Evolutionary conservation across 2,797 vertebrate species (phyloP).

Genomic region (Ataeniobius toweri): DNA sequence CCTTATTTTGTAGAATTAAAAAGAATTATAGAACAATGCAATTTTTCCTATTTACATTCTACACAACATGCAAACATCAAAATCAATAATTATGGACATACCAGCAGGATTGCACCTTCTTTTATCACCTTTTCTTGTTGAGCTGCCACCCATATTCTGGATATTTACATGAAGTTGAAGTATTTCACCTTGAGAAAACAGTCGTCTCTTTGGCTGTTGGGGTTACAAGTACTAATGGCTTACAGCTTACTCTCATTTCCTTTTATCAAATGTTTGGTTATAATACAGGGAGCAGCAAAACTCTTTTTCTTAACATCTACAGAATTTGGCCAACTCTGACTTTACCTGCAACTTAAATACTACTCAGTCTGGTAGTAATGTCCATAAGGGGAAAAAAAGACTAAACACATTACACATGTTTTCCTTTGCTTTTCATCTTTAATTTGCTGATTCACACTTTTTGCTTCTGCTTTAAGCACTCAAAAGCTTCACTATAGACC

Average conservation of each 20-base stretch:
- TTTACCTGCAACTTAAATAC: neutral
- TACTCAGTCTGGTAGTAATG: neutral
- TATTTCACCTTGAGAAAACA: no score
- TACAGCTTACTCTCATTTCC: no score
- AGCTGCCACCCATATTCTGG: no score
- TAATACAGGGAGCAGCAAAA: no score
- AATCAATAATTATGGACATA: neutral
- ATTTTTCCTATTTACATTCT: neutral
- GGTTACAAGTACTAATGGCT: no score
- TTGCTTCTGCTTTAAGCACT: slow-evolving; percentile 10
- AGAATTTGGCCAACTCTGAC: neutral
- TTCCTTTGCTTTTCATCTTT: slow-evolving; percentile 13
- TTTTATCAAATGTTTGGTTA: no score
- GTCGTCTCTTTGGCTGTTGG: no score
- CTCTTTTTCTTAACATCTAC: neutral
- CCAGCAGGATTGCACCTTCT: neutral
- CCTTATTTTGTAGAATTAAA: no score
- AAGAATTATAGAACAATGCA: no score
- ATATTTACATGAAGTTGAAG: no score
- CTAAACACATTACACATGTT: no score
- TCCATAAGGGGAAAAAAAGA: no score
- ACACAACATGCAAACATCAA: neutral
- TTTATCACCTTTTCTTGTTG: neutral
- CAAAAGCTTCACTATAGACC: neutral
- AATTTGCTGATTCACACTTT: slow-evolving; percentile 18